Evolutionary conservation across 2,888 invertebrate genomes (phyloP), one percentile per base, ranked within the genome.

Genomic region (Diarsia dahlii): DNA sequence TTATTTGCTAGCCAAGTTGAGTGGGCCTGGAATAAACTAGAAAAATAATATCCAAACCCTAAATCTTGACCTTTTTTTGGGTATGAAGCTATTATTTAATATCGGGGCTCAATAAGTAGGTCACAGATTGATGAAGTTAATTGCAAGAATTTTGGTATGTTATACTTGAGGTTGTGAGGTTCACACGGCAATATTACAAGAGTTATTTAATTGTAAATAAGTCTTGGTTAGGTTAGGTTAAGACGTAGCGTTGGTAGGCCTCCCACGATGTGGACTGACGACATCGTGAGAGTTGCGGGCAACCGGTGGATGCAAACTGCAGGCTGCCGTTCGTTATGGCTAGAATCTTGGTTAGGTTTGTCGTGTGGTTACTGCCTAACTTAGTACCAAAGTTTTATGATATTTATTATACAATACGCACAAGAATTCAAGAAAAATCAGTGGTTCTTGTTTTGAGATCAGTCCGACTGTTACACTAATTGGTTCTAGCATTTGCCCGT

Each of bases 1-100:
- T 79, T 79, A 67, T 73, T 78, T 79, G 54, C 50, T 67, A 28
- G 15, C 20, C 28, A 54, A 80, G 39, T 80, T 48, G 67, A 68
- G 64, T 48, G 39, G 56, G n/a, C 20, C 23, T 58, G 13, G 13
- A 60, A 18, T n/a, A 28, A 65, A 45, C 67, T 39, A 54, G 64
- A 54, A 65, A 54, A 58, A 65, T 65, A 18, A 67, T 48, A 68
- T 48, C 39, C 5, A 3, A 54, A 34, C 18, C 64, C 28, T 54
- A 48, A 64, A 60, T 56, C 54, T 60, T 74, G 64, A 74, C 54
- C 46, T 65, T 54, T 54, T 54, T 64, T 69, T 45, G 18, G 54
- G 3, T 54, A n/a, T 8, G n/a, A 23, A 60, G 6, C 3, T n/a
- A 8, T 54, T 54, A 56, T 62, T 65, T 50, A 48, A 72, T 66